A percentile compares a stretch with the other conserved stretches of the same genome.
Evolutionary conservation across 2,797 vertebrate genomes (phyloP).

Genomic region (Mormyrus proboscirostris): DNA sequence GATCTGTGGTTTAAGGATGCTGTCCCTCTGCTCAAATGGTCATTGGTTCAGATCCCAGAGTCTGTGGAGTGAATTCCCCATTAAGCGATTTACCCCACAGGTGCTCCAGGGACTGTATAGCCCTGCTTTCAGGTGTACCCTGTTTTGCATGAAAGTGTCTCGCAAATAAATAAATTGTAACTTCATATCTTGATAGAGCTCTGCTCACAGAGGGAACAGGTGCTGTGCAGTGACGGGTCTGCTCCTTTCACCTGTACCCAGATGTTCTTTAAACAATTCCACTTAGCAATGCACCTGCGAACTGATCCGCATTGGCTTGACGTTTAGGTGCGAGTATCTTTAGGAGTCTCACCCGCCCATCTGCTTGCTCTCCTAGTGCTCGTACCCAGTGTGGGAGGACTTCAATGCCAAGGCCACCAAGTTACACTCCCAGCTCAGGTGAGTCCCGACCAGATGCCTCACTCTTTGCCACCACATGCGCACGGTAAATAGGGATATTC

Average conservation of each 20-base stretch:
- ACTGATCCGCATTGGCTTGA: background rate
- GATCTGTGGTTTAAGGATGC: background rate
- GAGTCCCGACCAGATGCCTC: constrained; percentile 38
- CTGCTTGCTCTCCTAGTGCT: constrained; percentile 49
- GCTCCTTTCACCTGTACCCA: background rate
- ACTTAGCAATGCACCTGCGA: background rate
- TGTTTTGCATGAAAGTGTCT: background rate
- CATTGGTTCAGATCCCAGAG: background rate
- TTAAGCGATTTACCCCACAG: background rate
- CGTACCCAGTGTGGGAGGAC: constrained; percentile 71
- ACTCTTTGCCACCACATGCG: background rate
- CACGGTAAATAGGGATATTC: background rate
- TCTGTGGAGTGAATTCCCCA: background rate
- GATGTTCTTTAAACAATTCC: background rate
- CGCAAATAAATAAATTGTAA: background rate
- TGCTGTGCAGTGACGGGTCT: background rate
- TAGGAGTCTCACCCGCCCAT: background rate
- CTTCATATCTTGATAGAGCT: constrained; percentile 28
- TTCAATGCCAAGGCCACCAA: constrained; percentile 89
- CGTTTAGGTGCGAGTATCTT: background rate
- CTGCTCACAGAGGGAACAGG: background rate
- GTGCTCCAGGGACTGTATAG: background rate
- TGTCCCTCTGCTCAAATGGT: background rate
- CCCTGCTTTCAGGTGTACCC: background rate
- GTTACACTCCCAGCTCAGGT: constrained; percentile 96